Conservation (phyloP, 2,113 vertebrate genomes). For the Pseudolaguvia tuberculata region DNA sequence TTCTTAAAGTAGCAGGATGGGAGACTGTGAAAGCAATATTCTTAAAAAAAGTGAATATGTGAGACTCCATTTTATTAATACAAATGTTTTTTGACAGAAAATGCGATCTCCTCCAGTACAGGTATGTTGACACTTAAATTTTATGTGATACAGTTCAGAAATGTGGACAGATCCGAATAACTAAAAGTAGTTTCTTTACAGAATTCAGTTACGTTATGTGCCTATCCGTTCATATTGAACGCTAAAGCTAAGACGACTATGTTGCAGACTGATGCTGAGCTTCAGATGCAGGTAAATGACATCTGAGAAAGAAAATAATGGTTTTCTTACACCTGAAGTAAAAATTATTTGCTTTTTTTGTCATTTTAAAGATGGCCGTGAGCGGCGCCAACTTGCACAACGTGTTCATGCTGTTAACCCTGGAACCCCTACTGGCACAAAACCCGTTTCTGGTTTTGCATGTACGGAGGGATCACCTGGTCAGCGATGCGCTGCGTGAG, state of each 20-base stretch:
- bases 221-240: slow-evolving; percentile 95
- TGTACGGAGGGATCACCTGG: slow-evolving; percentile 85
- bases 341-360: neutral
- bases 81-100: slow-evolving; percentile 74
- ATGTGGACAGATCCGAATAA: neutral
- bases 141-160: neutral
- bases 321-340: neutral
- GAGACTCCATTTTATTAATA: neutral
- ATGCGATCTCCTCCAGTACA: slow-evolving; percentile 81
- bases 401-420: slow-evolving; percentile 92
- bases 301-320: neutral
- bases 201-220: slow-evolving; percentile 89
- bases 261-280: slow-evolving; percentile 93
- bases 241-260: slow-evolving; percentile 97
- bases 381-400: slow-evolving; percentile 95
- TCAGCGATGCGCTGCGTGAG: slow-evolving; percentile 89
- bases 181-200: slow-evolving; percentile 53
- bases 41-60: too few species aligned
- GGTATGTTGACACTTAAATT: slow-evolving; percentile 62
- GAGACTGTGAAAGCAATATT: neutral
- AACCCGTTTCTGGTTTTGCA: slow-evolving; percentile 94
- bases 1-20: neutral
- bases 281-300: slow-evolving; percentile 90
- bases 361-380: slow-evolving; percentile 79
- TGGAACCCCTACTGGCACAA: slow-evolving; percentile 90